These are phyloP conservation scores for Sitophilus oryzae DNA, from an alignment of 1,140 invertebrate species.

Conservation along the genomic window DNA sequence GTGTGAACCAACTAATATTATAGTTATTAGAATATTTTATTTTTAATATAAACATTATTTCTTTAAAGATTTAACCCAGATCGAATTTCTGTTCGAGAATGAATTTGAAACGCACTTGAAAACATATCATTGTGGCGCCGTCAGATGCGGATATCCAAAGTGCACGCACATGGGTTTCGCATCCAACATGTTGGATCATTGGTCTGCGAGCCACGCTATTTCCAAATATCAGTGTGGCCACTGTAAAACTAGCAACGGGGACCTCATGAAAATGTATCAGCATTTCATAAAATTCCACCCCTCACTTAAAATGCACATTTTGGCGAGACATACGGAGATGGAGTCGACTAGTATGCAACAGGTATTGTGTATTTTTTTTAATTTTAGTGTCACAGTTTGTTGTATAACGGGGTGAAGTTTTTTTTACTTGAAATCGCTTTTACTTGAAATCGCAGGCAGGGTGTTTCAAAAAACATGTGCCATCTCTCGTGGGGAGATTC, in stretches of 20 bases:
- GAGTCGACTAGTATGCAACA: too few species aligned
- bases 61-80: too few species aligned
- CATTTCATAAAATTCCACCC: conserved; percentile 29
- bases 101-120: conserved; percentile 27
- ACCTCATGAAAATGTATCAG: conserved; percentile 21
- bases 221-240: conserved; percentile 27
- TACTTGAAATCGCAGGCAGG: too few species aligned
- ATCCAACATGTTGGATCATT: conserved; percentile 23
- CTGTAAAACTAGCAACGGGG: conserved; percentile 24
- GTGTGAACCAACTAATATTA: too few species aligned
- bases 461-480: too few species aligned
- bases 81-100: conserved; percentile 27
- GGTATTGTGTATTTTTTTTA: too few species aligned
- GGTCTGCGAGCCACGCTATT: conserved; percentile 19
- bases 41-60: too few species aligned
- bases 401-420: too few species aligned
- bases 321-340: conserved; percentile 20
- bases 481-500: too few species aligned
- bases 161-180: conserved; percentile 3
- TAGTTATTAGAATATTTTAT: too few species aligned
- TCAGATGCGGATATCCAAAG: conserved; percentile 17
- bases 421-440: too few species aligned
- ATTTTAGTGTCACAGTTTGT: too few species aligned
- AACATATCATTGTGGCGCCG: conserved; percentile 9
- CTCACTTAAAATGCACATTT: conserved; percentile 21